These are phyloP conservation scores for Smithornis capensis DNA, from an alignment of 2,113 vertebrate species.

Conservation along the genomic window DNA sequence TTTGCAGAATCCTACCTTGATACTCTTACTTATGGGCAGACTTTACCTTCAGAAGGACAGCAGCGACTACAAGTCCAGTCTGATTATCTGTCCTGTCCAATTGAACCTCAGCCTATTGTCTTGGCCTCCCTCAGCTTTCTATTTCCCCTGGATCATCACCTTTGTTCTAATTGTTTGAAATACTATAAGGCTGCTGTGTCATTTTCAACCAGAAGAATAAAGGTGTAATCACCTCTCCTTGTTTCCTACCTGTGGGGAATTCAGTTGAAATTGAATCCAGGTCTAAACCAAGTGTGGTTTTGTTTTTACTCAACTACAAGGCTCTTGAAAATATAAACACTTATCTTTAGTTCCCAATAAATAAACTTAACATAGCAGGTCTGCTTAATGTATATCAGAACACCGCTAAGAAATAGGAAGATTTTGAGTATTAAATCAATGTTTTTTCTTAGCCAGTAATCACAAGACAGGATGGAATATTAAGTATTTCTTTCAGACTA, in stretches of 20 bases:
- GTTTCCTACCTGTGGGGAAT: background rate
- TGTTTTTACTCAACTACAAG: background rate
- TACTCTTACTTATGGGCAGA: background rate
- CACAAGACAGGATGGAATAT: constrained; percentile 45
- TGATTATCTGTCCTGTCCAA: background rate
- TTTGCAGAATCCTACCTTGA: background rate
- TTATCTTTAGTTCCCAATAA: background rate
- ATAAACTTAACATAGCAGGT: constrained; percentile 52
- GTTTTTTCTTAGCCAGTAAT: constrained; percentile 37
- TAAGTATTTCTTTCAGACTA: constrained; percentile 37
- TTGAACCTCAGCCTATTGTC: background rate
- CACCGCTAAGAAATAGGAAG: constrained; percentile 42
- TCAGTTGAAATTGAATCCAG: background rate
- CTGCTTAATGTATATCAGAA: constrained; percentile 34
- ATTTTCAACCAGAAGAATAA: background rate
- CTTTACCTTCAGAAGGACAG: background rate
- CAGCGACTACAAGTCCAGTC: background rate
- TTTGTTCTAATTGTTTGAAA: background rate
- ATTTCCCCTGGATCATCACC: background rate
- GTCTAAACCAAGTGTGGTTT: background rate
- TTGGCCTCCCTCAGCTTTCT: background rate
- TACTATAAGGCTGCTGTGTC: background rate
- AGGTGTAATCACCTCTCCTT: background rate
- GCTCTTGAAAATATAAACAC: background rate
- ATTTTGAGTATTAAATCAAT: constrained; percentile 57